Evolutionary conservation across 35 echinoderm and acorn worm species (phyloP).

Genomic region (Amphiura filiformis): DNA sequence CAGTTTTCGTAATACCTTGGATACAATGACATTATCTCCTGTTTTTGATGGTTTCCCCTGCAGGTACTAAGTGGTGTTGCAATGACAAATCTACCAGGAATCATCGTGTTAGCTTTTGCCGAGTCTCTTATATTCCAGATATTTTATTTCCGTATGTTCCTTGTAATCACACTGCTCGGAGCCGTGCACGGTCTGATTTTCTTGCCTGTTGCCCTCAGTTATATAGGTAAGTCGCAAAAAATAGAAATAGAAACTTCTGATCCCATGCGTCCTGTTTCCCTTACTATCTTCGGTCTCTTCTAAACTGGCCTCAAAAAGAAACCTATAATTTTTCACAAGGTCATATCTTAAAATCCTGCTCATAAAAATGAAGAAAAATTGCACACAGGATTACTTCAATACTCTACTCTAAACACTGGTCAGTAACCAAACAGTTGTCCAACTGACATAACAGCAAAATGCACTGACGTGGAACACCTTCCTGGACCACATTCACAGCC

Average conservation of each 20-base stretch:
- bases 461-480: too few species aligned
- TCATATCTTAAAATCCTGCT: neutral
- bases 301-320: neutral
- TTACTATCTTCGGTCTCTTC: neutral
- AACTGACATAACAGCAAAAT: too few species aligned
- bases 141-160: conserved; percentile 99
- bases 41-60: too few species aligned
- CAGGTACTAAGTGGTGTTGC: conserved; percentile 98
- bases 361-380: neutral
- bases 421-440: too few species aligned
- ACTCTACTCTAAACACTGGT: too few species aligned
- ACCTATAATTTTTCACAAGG: neutral
- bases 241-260: too few species aligned
- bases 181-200: conserved; percentile 86
- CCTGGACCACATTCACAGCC: too few species aligned
- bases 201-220: conserved; percentile 82
- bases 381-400: neutral
- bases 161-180: conserved; percentile 81
- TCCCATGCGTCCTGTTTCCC: neutral
- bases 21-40: too few species aligned
- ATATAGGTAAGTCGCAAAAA: conserved; percentile 95
- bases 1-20: too few species aligned
- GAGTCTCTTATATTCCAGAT: conserved; percentile 95
- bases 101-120: conserved; percentile 91
- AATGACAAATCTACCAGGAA: conserved; percentile 94